Evolutionary conservation across 1,140 invertebrate species (phyloP).

Genomic region (Chymomyza costata): DNA sequence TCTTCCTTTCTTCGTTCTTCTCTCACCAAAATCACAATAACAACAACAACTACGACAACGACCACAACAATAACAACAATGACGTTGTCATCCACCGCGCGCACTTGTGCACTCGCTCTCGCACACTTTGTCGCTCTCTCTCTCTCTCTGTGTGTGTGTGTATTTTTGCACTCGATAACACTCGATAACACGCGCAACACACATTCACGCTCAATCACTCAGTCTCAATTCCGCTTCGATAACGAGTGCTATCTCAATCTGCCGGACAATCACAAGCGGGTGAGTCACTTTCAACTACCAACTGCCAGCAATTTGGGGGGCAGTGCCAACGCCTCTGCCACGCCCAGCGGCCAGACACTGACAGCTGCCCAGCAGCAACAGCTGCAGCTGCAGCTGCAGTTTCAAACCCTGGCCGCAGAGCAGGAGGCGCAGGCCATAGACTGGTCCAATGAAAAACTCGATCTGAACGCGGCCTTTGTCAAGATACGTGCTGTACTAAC

Average conservation of each 20-base stretch:
- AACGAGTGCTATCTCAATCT: slow-evolving; percentile 97
- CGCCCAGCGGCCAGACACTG: slow-evolving; percentile 36
- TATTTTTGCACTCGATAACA: slow-evolving; percentile 13
- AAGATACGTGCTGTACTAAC: slow-evolving; percentile 65
- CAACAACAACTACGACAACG: slow-evolving; percentile 20
- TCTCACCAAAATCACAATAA: slow-evolving; percentile 9
- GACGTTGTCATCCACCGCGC: too few species aligned
- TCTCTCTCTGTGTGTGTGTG: slow-evolving; percentile 20
- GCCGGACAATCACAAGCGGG: slow-evolving; percentile 96
- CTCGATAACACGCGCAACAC: not conserved
- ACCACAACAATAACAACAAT: slow-evolving; percentile 12
- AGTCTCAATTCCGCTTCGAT: slow-evolving; percentile 99
- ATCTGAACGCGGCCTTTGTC: slow-evolving; percentile 63
- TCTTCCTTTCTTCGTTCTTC: slow-evolving; percentile 3
- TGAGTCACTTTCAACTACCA: slow-evolving; percentile 81
- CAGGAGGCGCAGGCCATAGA: slow-evolving; percentile 67
- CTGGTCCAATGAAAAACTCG: slow-evolving; percentile 63
- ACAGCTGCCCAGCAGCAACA: slow-evolving; percentile 33
- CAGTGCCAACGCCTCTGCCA: slow-evolving; percentile 78
- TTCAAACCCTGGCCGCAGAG: slow-evolving; percentile 61
- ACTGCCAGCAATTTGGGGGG: slow-evolving; percentile 25
- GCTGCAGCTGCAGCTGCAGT: slow-evolving; percentile 52
- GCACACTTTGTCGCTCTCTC: too few species aligned
- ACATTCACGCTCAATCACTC: slow-evolving; percentile 34
- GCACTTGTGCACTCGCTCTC: too few species aligned